Evolutionary conservation across 2,888 invertebrate genomes (phyloP).

Genomic region (Celastrina argiolus): DNA sequence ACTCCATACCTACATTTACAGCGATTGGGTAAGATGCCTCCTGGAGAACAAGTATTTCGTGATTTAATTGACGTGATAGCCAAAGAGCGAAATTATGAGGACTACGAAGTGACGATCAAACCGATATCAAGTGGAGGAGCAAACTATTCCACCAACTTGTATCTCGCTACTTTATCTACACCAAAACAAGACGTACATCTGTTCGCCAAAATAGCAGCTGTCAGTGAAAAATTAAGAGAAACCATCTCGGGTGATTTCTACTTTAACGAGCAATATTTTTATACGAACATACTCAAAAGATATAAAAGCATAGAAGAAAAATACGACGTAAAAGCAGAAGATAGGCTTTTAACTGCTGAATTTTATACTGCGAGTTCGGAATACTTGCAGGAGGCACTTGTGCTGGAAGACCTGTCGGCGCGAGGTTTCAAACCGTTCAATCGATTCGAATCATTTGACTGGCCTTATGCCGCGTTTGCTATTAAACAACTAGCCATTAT

Average conservation of each 20-base stretch:
- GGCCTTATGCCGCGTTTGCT: slow-evolving; percentile 40
- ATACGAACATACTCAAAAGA: slow-evolving; percentile 33
- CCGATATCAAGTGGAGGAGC: slow-evolving; percentile 44
- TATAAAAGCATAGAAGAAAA: slow-evolving; percentile 34
- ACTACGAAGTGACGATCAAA: slow-evolving; percentile 36
- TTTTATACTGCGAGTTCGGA: slow-evolving; percentile 34
- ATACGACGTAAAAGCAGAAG: slow-evolving; percentile 32
- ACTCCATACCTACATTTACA: not conserved
- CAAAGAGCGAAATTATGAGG: slow-evolving; percentile 37
- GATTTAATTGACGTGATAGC: slow-evolving; percentile 40
- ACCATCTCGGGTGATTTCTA: slow-evolving; percentile 26
- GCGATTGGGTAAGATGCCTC: not conserved
- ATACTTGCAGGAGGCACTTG: slow-evolving; percentile 35
- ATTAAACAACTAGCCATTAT: slow-evolving; percentile 43
- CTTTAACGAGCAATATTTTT: slow-evolving; percentile 35
- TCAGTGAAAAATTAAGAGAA: slow-evolving; percentile 35
- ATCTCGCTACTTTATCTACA: slow-evolving; percentile 38
- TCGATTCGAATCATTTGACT: slow-evolving; percentile 38
- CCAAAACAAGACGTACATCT: slow-evolving; percentile 35
- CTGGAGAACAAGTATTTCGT: slow-evolving; percentile 31
- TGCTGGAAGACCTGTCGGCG: slow-evolving; percentile 39
- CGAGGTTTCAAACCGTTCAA: slow-evolving; percentile 37
- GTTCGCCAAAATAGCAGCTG: slow-evolving; percentile 34
- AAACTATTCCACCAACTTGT: slow-evolving; percentile 46
- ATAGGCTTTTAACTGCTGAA: slow-evolving; percentile 36